Percentiles rank a stretch among this genome's conserved stretches.
phyloP scores from a whole-genome alignment of 2,888 invertebrate species.

The Timema podura region DNA sequence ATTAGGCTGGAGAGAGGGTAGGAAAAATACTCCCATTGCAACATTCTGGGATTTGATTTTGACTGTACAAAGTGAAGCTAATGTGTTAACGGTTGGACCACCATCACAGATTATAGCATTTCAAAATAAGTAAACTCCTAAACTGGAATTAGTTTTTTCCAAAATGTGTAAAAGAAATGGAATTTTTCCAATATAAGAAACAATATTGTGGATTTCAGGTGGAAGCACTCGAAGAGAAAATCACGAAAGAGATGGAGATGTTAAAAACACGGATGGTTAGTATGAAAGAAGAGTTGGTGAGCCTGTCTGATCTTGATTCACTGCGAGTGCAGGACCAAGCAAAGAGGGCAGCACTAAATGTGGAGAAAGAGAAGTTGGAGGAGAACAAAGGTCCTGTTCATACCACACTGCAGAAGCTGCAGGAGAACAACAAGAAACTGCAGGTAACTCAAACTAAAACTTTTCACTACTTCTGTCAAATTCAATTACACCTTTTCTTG shows the following conservation, averaged over 20 bases:
- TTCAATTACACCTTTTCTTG: too few species aligned
- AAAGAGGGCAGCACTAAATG: constrained; percentile 52
- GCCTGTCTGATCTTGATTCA: constrained; percentile 57
- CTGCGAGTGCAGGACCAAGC: constrained; percentile 54
- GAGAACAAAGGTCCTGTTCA: constrained; percentile 36
- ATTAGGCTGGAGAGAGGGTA: too few species aligned
- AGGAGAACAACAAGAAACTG: constrained; percentile 51
- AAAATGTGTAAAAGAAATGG: background rate
- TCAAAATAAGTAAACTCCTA: too few species aligned
- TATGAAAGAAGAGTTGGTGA: constrained; percentile 60
- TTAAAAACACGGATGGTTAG: constrained; percentile 47
- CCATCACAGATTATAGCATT: too few species aligned
- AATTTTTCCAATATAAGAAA: background rate
- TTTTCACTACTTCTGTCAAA: too few species aligned
- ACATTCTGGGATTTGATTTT: too few species aligned
- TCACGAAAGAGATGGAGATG: constrained; percentile 51
- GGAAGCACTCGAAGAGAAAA: constrained; percentile 64
- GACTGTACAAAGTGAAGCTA: too few species aligned
- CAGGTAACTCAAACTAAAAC: constrained; percentile 41
- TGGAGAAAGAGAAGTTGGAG: constrained; percentile 49
- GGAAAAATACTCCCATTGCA: too few species aligned
- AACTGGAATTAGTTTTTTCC: background rate
- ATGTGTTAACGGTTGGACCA: too few species aligned
- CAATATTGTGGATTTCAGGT: constrained; percentile 45
- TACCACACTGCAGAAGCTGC: constrained; percentile 44